Evolutionary conservation across 2,113 vertebrate genomes (phyloP), one percentile per base, ranked within the genome.

Genomic region (Nycticorax nycticorax): DNA sequence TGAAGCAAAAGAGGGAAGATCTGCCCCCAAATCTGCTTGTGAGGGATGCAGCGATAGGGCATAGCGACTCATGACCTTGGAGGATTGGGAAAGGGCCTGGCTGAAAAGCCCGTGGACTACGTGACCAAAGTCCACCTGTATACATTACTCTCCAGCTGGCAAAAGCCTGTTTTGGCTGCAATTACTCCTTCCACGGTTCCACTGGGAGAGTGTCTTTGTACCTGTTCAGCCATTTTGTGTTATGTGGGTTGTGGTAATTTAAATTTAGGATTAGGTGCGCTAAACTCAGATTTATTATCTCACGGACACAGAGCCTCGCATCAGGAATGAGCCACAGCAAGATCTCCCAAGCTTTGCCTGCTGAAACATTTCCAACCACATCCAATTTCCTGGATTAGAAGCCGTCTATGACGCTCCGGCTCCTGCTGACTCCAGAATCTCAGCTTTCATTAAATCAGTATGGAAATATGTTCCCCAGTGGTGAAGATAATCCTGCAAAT

Each of bases 381-480:
- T 95, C 57, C 77, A 93, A 45, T 96, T 95, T 95, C 94, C 93
- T 97, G 87, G 69, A 88, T 76, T 94, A 88, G 88, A 63, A 89
- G 45, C 37, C 5, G 5, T 71, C 93, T 93, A 24, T 73, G 71
- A 88, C 74, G 62, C 85, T 96, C 48, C 10, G 16, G 28, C 35
- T 95, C 66, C 62, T 94, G 93, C 96, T 96, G 94, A 96, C 89
- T 95, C 62, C 48, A 82, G 93, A 85, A 76, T 76, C 77, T 94
- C 27, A 72, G 48, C 89, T 82, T 93, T 88, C 77, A 82, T 95
- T 94, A 85, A 94, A 91, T 87, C 39, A 53, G 74, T 91, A 95
- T 94, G 92, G 92, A 96, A 96, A 88, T 96, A 53, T 32, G 62
- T 93, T 93, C 92, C 81, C 62, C 28, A 76, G 39, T 68, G 53